Evolutionary conservation across 64 coral and sea anemone genomes (phyloP).

Genomic region (Montipora cactus): DNA sequence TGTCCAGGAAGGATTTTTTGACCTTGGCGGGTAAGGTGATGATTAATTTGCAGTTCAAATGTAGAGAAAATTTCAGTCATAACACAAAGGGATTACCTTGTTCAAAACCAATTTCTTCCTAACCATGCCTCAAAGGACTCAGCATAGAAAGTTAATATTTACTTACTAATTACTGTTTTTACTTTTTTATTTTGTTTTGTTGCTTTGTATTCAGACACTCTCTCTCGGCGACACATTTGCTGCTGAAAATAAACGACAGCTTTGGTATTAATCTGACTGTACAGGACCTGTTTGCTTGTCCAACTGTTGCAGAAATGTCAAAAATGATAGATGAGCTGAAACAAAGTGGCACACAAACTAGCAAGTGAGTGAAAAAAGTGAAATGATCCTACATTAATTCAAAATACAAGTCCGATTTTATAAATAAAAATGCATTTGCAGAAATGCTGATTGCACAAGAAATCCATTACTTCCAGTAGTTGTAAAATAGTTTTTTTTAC

Average conservation of each 20-base stretch:
- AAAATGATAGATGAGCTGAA: slow-evolving; percentile 41
- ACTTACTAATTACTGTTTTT: neutral
- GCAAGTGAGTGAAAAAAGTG: slow-evolving; percentile 12
- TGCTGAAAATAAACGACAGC: slow-evolving; percentile 71
- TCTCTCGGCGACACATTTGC: slow-evolving; percentile 75
- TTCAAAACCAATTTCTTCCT: too few relatives aligned
- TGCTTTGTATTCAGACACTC: slow-evolving; percentile 71
- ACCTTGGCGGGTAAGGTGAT: slow-evolving; percentile 85
- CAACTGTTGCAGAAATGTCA: slow-evolving; percentile 83
- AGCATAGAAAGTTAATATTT: too few relatives aligned
- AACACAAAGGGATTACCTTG: too few relatives aligned
- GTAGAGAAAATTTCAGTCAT: too few relatives aligned
- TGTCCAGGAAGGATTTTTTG: slow-evolving; percentile 91
- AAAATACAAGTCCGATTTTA: too few relatives aligned
- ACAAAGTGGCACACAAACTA: neutral
- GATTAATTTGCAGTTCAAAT: neutral
- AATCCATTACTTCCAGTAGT: neutral
- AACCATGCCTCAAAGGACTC: too few relatives aligned
- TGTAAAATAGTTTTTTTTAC: neutral
- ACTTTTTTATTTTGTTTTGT: neutral
- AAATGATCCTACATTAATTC: too few relatives aligned
- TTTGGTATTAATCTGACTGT: slow-evolving; percentile 75
- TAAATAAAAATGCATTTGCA: neutral
- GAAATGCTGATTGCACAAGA: neutral
- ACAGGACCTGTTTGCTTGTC: slow-evolving; percentile 86